These are phyloP conservation scores for Cheirogaleus major DNA, from an alignment of 2,797 vertebrate genomes.

Conservation along the genomic window DNA sequence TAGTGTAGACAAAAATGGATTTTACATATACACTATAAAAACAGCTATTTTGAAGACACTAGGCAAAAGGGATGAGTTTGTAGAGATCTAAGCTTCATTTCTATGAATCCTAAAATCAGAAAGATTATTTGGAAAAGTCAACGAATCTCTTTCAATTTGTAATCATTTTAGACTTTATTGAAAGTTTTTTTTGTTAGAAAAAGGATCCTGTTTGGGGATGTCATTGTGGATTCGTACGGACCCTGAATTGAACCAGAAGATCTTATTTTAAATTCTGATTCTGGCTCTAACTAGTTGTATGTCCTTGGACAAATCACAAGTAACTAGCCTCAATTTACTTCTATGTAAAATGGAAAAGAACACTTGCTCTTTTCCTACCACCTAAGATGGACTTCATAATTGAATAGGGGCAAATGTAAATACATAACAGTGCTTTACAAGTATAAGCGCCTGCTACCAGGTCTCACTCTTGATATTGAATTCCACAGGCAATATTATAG, in stretches of 20 bases:
- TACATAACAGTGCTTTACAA: not conserved
- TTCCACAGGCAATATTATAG: not conserved
- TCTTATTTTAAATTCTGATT: not conserved
- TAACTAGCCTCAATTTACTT: not conserved
- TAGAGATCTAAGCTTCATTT: not conserved
- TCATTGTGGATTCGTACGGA: not conserved
- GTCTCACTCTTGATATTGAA: not conserved
- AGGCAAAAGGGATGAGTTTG: not conserved
- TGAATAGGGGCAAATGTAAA: not conserved
- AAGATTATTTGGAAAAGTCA: not conserved
- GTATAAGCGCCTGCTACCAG: not conserved
- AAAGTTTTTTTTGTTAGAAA: conserved; percentile 23
- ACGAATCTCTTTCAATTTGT: not conserved
- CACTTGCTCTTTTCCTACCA: not conserved
- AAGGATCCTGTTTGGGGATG: not conserved
- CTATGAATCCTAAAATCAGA: not conserved
- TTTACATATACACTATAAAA: not conserved
- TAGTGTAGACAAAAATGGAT: not conserved
- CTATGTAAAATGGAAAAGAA: not conserved
- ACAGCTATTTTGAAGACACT: not conserved
- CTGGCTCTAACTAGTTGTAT: not conserved
- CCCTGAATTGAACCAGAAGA: not conserved
- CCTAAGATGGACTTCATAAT: not conserved
- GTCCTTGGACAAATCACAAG: not conserved
- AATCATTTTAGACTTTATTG: not conserved